These are phyloP conservation scores for Dorcus hopei DNA, from an alignment of 2,888 invertebrate genomes.

Conservation along the genomic window DNA sequence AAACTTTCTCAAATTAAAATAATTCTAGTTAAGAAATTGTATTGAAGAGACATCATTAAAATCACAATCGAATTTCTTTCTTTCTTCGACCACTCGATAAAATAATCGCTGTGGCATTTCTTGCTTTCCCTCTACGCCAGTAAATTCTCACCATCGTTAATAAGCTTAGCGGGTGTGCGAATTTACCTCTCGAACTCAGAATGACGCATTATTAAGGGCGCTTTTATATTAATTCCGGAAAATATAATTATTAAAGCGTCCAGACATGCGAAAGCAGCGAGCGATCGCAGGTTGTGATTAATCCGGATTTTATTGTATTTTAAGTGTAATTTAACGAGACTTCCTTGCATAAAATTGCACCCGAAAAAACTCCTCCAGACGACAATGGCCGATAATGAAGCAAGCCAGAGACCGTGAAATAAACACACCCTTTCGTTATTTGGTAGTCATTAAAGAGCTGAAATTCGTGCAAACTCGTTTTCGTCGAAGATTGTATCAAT, in stretches of 20 bases:
- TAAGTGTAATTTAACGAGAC: conserved; percentile 45
- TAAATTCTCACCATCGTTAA: not conserved
- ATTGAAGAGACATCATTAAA: too few relatives aligned
- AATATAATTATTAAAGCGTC: conserved; percentile 35
- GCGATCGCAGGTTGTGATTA: conserved; percentile 42
- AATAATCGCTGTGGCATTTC: not conserved
- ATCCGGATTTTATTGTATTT: conserved; percentile 43
- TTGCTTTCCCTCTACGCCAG: too few relatives aligned
- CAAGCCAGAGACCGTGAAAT: conserved; percentile 42
- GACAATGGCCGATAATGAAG: conserved; percentile 42
- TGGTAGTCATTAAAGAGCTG: conserved; percentile 8
- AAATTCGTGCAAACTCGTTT: conserved; percentile 12
- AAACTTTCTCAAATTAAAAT: too few relatives aligned
- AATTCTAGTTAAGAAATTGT: too few relatives aligned
- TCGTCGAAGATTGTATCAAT: conserved; percentile 10
- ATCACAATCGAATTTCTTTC: not conserved
- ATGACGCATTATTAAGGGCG: conserved; percentile 15
- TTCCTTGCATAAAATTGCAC: conserved; percentile 47
- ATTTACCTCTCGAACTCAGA: conserved; percentile 10
- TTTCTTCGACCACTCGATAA: not conserved
- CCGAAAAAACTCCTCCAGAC: conserved; percentile 39
- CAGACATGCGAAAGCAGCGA: conserved; percentile 36
- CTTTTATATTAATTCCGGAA: conserved; percentile 26
- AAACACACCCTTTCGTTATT: conserved; percentile 32
- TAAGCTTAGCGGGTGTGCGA: not conserved